Base-by-base conservation (phyloP, 2,888 invertebrate species). In the Flexamia atlantica region DNA sequence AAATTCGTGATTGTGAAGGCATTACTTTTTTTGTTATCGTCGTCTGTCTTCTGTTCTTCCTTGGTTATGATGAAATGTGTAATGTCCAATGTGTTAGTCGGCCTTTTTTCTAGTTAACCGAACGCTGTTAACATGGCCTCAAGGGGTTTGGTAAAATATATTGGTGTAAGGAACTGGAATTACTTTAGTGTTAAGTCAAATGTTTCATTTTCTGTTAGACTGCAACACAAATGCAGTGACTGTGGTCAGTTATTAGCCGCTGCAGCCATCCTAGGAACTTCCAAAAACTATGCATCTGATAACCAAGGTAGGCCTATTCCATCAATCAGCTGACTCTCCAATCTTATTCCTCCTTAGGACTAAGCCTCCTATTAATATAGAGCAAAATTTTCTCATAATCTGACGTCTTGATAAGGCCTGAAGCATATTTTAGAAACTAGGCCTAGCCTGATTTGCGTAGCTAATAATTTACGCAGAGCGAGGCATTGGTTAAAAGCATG, bases 61-160 rank as follows among this genome's bases (percentile, higher is more conserved):
- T 28, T 4, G 23, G 17, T 32, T 32, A 68, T 68, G 68, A 68
- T n/a, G 30, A 53, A 23, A 23, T 53, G 23, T 53, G 20, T 23
- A 53, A 20, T 23, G 23, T 53, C 53, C 53, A 20, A 53, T 53
- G 53, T 53, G 23, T 23, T 5, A 23, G 53, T 53, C 53, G 20
- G 53, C 10, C 53, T 53, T 20, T 53, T 2, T 2, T 53, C 20
- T 3, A 53, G 53, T 20, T 53, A 53, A 40, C 36, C 40, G 36
- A 50, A 5, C 23, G 42, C n/a, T 14, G 20, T 20, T 3, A 79
- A 30, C 23, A 79, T 79, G 79, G 79, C 79, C 20, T 79, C 79
- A 3, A 79, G 79, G 57, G 57, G 79, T 53, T 57, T 79, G 57
- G 53, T 79, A 32, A 79, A 79, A 79, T 57, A n/a, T 79, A 57